Evolutionary conservation across 2,797 vertebrate species (phyloP).

Genomic region (Pangasius sanitwongsei): DNA sequence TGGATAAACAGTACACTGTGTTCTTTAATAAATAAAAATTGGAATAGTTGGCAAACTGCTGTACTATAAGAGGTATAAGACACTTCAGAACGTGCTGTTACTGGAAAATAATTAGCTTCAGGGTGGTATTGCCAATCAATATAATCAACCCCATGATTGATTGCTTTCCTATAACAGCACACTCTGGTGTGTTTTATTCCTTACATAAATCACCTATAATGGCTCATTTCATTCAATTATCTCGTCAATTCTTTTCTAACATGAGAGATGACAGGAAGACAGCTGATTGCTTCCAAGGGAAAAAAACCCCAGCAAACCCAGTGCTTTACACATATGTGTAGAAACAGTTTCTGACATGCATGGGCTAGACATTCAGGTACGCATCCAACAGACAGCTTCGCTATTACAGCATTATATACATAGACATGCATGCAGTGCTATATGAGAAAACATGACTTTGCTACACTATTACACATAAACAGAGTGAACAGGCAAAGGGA

Average conservation of each 20-base stretch:
- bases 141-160: neutral
- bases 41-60: neutral
- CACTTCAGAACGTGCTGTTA: neutral
- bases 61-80: neutral
- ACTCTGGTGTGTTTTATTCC: neutral
- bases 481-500: slow-evolving; percentile 37
- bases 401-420: slow-evolving; percentile 41
- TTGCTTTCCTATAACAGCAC: neutral
- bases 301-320: slow-evolving; percentile 26
- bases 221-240: neutral
- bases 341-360: slow-evolving; percentile 52
- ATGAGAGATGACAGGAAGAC: slow-evolving; percentile 32
- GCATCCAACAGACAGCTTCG: slow-evolving; percentile 35
- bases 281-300: slow-evolving; percentile 21
- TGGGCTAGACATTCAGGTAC: slow-evolving; percentile 42
- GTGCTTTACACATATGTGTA: slow-evolving; percentile 36
- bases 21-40: neutral
- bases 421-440: slow-evolving; percentile 52
- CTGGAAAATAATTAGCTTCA: neutral
- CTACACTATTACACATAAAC: slow-evolving; percentile 34
- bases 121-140: neutral
- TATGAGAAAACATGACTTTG: slow-evolving; percentile 44
- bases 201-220: slow-evolving; percentile 3
- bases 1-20: neutral
- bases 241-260: slow-evolving; percentile 10